These are phyloP conservation scores for Laticauda laticaudata DNA, from an alignment of 2,113 vertebrate species.

Conservation along the genomic window DNA sequence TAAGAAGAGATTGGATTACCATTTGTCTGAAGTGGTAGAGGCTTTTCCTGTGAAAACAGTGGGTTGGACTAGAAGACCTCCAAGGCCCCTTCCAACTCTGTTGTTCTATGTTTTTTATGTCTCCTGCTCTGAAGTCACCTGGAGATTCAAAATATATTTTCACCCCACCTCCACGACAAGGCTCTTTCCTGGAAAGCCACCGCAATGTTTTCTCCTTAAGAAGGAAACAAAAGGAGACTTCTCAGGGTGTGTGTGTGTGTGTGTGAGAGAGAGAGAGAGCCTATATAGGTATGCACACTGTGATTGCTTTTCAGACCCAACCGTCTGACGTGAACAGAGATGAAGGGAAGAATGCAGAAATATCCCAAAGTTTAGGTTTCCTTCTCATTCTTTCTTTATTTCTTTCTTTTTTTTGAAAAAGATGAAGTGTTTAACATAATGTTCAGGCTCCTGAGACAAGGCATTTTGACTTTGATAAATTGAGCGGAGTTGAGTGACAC, in stretches of 20 bases:
- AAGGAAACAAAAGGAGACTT: slow-evolving; percentile 12
- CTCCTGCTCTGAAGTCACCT: neutral
- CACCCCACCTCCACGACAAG: neutral
- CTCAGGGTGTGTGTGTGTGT: neutral
- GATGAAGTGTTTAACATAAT: slow-evolving; percentile 41
- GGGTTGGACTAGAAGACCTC: too few species aligned
- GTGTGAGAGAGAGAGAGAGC: too few species aligned
- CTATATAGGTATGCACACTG: neutral
- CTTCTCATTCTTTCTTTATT: neutral
- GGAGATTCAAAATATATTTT: neutral
- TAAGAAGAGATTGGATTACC: too few species aligned
- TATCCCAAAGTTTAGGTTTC: neutral
- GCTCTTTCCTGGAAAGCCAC: neutral
- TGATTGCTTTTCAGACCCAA: slow-evolving; percentile 9
- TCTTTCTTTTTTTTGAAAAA: neutral
- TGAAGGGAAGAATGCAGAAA: slow-evolving; percentile 3
- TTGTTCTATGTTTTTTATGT: neutral
- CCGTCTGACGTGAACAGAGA: neutral
- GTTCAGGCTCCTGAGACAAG: slow-evolving; percentile 42
- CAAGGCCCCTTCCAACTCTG: too few species aligned
- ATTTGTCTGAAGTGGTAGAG: too few species aligned
- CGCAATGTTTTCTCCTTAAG: neutral
- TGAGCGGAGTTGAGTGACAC: slow-evolving; percentile 59
- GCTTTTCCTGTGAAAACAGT: neutral
- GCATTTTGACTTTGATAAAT: slow-evolving; percentile 50